Percentiles rank a stretch among this genome's conserved stretches.
Evolutionary conservation across 64 coral and sea anemone species (phyloP).

Genomic region (Pocillopora verrucosa): DNA sequence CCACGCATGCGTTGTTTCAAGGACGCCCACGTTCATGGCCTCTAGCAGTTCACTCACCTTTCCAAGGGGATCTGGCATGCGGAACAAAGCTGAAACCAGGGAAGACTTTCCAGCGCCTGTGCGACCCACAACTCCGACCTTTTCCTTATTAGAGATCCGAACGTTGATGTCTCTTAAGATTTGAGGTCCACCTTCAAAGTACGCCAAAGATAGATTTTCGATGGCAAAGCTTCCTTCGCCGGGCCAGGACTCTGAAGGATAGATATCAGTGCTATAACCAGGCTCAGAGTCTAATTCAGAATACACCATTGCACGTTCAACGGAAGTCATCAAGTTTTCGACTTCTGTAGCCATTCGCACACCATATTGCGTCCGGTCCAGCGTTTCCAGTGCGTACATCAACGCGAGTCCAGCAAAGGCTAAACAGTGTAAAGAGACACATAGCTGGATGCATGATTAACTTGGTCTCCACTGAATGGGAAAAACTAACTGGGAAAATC

Average conservation of each 20-base stretch:
- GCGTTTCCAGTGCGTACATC: not conserved
- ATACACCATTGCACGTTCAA: not conserved
- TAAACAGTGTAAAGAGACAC: not conserved
- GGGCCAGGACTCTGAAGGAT: conserved; percentile 30
- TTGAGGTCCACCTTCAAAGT: not conserved
- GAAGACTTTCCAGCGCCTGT: not conserved
- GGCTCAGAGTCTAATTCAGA: conserved; percentile 10
- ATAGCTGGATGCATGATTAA: no score
- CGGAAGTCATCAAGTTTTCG: not conserved
- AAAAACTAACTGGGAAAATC: no score
- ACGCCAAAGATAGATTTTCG: not conserved
- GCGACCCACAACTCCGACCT: not conserved
- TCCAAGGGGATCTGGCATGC: not conserved
- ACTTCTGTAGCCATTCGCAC: not conserved
- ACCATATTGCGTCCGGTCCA: not conserved
- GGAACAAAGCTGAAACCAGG: not conserved
- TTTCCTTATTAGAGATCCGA: not conserved
- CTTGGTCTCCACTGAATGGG: no score
- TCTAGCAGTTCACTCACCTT: not conserved
- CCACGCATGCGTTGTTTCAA: no score
- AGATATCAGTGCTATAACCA: conserved; percentile 19
- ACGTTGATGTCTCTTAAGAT: not conserved
- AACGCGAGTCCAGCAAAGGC: not conserved
- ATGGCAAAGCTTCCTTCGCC: conserved; percentile 33
- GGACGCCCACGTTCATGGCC: no score